phyloP scores from a whole-genome alignment of 2,888 invertebrate genomes.

The Miltochrista miniata region DNA sequence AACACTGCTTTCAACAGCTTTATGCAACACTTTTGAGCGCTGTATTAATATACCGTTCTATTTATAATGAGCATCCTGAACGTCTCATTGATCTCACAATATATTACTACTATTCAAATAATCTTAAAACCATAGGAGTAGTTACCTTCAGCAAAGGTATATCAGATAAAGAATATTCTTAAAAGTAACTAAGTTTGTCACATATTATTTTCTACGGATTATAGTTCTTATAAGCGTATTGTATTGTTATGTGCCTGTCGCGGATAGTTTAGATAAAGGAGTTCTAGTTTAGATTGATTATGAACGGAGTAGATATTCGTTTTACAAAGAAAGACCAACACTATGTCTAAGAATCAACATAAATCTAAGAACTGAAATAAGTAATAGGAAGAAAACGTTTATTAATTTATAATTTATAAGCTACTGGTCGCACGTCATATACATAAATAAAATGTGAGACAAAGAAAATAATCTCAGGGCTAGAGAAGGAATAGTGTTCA shows the following conservation, averaged over 20 bases:
- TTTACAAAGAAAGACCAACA: constrained; percentile 25
- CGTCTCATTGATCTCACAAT: constrained; percentile 47
- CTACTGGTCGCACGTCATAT: constrained; percentile 60
- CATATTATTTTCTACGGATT: constrained; percentile 29
- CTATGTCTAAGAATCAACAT: constrained; percentile 18
- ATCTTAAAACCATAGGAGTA: constrained; percentile 17
- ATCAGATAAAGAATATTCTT: constrained; percentile 26
- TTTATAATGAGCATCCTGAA: constrained; percentile 79
- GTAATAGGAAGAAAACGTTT: constrained; percentile 53
- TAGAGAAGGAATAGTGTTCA: constrained; percentile 20
- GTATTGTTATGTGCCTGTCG: constrained; percentile 50
- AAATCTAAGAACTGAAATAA: constrained; percentile 35
- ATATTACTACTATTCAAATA: constrained; percentile 35
- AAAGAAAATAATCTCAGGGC: constrained; percentile 41
- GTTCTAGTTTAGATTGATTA: constrained; percentile 43
- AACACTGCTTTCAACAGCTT: constrained; percentile 17
- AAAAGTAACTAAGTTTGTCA: constrained; percentile 38
- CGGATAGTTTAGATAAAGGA: constrained; percentile 57
- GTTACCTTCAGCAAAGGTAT: constrained; percentile 22
- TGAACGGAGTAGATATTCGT: constrained; percentile 14
- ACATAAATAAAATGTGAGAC: constrained; percentile 49
- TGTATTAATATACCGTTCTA: constrained; percentile 33
- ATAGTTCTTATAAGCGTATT: constrained; percentile 58
- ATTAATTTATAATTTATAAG: constrained; percentile 67
- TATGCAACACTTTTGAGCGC: constrained; percentile 14